A percentile compares a stretch with the other conserved stretches of the same genome.
Conservation (phyloP, 2,888 invertebrate species). For the Drosophila quinaria region DNA sequence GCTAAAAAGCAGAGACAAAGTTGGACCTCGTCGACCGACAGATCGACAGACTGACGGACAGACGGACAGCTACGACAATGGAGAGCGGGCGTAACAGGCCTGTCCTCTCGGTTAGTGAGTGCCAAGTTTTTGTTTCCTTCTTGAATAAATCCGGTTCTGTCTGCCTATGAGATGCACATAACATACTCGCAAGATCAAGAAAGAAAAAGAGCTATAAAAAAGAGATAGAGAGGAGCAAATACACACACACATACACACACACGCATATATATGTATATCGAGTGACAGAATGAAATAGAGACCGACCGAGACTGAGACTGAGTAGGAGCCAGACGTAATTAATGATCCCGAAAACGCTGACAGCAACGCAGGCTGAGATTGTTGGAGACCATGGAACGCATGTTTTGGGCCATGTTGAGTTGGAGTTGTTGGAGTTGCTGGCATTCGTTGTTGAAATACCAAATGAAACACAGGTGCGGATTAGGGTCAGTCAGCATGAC, state of each 20-base stretch:
- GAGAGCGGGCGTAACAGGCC: conserved; percentile 33
- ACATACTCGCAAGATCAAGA: conserved; percentile 5
- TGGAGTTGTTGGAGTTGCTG: conserved; percentile 31
- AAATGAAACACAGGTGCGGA: conserved; percentile 75
- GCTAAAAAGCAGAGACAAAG: conserved; percentile 12
- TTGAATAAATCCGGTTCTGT: conserved; percentile 74
- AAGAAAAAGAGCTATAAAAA: not conserved
- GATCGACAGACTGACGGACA: conserved; percentile 2
- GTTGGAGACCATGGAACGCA: conserved; percentile 59
- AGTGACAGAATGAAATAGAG: conserved; percentile 28
- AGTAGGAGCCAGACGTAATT: conserved; percentile 66
- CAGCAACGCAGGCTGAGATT: conserved; percentile 48
- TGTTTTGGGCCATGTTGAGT: conserved; percentile 55
- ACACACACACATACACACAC: not conserved
- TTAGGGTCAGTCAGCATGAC: conserved; percentile 64
- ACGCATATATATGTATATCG: not conserved
- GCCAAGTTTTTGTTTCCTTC: conserved; percentile 79
- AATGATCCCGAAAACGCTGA: conserved; percentile 82
- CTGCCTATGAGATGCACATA: conserved; percentile 22
- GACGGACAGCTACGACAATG: conserved; percentile 28
- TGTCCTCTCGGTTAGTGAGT: conserved; percentile 44
- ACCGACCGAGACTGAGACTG: conserved; percentile 5
- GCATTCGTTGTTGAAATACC: conserved; percentile 31
- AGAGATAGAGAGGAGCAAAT: not conserved
- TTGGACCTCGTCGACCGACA: conserved; percentile 15